Percentiles rank a stretch among this genome's conserved stretches.
Conservation (phyloP, 2,797 vertebrate genomes). For the Tragopan temminckii region DNA sequence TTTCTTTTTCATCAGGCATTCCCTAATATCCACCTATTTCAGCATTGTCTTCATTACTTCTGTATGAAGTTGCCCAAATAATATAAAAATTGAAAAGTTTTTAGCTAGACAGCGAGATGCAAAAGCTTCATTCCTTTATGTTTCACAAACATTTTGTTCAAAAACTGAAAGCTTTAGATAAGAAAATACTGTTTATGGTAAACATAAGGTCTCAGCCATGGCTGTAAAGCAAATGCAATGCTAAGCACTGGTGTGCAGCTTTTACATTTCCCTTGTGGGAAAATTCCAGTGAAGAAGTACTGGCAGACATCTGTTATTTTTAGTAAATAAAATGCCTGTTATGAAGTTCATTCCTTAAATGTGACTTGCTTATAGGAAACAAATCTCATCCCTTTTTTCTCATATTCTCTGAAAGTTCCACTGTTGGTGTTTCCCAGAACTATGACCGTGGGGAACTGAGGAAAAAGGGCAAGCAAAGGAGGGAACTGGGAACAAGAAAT, state of each 20-base stretch:
- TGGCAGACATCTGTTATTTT: conserved; percentile 10
- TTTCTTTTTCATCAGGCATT: neutral
- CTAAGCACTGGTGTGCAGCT: neutral
- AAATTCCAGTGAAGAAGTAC: neutral
- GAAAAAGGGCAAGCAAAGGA: neutral
- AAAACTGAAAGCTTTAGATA: neutral
- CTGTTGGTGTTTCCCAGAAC: neutral
- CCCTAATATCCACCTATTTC: neutral
- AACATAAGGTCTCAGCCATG: neutral
- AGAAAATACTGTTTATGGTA: neutral
- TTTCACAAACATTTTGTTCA: neutral
- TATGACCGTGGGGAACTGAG: neutral
- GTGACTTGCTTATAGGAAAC: neutral
- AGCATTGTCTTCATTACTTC: neutral
- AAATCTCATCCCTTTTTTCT: neutral
- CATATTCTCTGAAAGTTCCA: neutral
- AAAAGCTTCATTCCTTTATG: neutral
- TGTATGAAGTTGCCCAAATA: neutral
- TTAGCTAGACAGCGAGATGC: neutral
- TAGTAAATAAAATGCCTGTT: conserved; percentile 7
- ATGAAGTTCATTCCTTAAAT: neutral
- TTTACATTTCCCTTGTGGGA: conserved; percentile 19
- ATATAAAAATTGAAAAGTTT: neutral
- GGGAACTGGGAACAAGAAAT: neutral
- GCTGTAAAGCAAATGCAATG: neutral